Conservation (phyloP, 2,113 vertebrate species). For the Myrmecophaga tridactyla region DNA sequence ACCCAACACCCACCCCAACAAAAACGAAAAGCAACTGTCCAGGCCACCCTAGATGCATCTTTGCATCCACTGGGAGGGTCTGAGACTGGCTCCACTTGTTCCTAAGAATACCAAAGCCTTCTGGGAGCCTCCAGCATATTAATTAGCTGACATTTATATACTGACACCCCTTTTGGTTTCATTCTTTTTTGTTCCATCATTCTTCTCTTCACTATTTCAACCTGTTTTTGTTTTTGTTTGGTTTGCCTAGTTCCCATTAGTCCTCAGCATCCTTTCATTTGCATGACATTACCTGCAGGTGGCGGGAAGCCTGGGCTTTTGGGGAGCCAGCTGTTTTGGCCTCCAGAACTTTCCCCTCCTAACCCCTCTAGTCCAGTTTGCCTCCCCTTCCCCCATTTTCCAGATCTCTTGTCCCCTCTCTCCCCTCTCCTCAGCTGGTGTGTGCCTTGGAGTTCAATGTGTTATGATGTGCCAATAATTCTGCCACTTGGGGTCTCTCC, state of each 20-base stretch:
- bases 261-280: slow-evolving; percentile 68
- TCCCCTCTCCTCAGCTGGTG: slow-evolving; percentile 68
- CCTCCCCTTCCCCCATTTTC: slow-evolving; percentile 57
- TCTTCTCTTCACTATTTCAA: slow-evolving; percentile 10
- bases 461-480: slow-evolving; percentile 78
- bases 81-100: slow-evolving; percentile 68
- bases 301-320: slow-evolving; percentile 60
- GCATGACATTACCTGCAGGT: slow-evolving; percentile 71
- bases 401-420: slow-evolving; percentile 56
- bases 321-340: slow-evolving; percentile 54
- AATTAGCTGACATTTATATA: slow-evolving; percentile 70
- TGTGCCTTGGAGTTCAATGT: slow-evolving; percentile 78
- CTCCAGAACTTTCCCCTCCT: slow-evolving; percentile 36
- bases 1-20: not conserved
- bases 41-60: slow-evolving; percentile 49
- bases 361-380: slow-evolving; percentile 63
- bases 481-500: slow-evolving; percentile 72
- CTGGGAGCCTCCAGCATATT: slow-evolving; percentile 73
- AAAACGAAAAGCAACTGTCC: slow-evolving; percentile 49
- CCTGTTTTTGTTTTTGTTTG: slow-evolving; percentile 51
- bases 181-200: slow-evolving; percentile 31
- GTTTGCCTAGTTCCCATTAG: slow-evolving; percentile 38
- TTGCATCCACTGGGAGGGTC: slow-evolving; percentile 49
- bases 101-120: slow-evolving; percentile 73
- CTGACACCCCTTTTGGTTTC: not conserved